Evolutionary conservation across 37 sponge, comb jelly and placozoan species (phyloP).

Genomic region (Tethya wilhelma): DNA sequence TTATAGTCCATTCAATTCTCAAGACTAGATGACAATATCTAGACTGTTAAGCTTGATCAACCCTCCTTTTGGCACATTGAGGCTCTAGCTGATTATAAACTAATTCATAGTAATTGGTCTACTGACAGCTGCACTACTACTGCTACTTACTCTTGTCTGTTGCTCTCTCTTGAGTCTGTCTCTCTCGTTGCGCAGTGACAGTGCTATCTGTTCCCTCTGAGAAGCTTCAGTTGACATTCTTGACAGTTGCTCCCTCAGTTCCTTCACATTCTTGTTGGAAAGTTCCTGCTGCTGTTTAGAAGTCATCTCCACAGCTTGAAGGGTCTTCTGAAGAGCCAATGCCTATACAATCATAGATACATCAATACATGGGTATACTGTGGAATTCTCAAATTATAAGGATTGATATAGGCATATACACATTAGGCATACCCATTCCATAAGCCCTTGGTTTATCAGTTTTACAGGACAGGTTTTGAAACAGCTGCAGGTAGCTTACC

Average conservation of each 20-base stretch:
- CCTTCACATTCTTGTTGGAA: constrained; percentile 9
- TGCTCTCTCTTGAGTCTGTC: constrained; percentile 23
- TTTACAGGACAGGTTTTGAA: background rate
- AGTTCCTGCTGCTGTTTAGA: constrained; percentile 42
- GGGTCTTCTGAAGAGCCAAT: constrained; percentile 32
- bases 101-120: too few relatives aligned
- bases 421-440: too few relatives aligned
- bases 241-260: constrained; percentile 8
- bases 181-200: constrained; percentile 11
- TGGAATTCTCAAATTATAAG: too few relatives aligned
- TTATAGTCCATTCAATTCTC: background rate
- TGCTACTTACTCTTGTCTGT: constrained; percentile 12
- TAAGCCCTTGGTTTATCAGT: background rate
- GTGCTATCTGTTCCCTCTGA: constrained; percentile 13
- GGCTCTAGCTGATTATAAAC: too few relatives aligned
- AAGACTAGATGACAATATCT: background rate
- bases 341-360: background rate
- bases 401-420: too few relatives aligned
- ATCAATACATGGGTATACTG: background rate
- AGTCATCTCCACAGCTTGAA: constrained; percentile 17
- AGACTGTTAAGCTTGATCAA: too few relatives aligned
- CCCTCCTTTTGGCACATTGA: too few relatives aligned
- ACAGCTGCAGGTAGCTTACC: constrained; percentile 16
- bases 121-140: too few relatives aligned
- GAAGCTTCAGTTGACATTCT: constrained; percentile 2